Conservation (phyloP, 1,140 invertebrate species). For the Nautilus pompilius region DNA sequence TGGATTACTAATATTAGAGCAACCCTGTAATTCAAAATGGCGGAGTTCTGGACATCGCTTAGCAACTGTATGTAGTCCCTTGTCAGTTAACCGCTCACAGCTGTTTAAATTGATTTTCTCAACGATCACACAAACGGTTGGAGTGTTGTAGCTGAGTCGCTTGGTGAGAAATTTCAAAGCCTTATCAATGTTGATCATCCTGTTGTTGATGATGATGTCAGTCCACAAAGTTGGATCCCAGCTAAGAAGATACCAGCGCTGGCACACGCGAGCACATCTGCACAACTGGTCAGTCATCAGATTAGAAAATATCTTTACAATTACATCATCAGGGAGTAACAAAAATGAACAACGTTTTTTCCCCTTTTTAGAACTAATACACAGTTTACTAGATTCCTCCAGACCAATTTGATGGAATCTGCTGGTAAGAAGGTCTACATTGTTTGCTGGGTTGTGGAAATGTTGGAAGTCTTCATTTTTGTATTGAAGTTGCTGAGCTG, state of each 20-base stretch:
- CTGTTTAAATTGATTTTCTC: conserved; percentile 69
- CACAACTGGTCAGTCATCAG: conserved; percentile 77
- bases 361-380: conserved; percentile 17
- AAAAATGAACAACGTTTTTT: conserved; percentile 39
- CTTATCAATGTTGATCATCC: conserved; percentile 66
- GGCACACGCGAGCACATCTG: conserved; percentile 74
- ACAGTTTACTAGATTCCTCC: conserved; percentile 22
- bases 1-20: conserved; percentile 67
- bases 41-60: conserved; percentile 71
- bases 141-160: conserved; percentile 55
- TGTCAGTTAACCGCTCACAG: conserved; percentile 72
- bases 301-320: conserved; percentile 68
- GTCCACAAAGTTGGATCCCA: conserved; percentile 75
- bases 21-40: conserved; percentile 70
- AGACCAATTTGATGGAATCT: conserved; percentile 27
- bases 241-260: conserved; percentile 74
- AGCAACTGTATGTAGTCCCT: conserved; percentile 67
- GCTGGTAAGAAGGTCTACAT: conserved; percentile 23
- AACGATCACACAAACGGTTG: conserved; percentile 58
- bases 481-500: conserved; percentile 13
- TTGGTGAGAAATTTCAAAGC: conserved; percentile 63
- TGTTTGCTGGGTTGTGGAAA: conserved; percentile 9
- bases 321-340: conserved; percentile 59
- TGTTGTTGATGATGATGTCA: conserved; percentile 65
- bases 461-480: conserved; percentile 15